A percentile compares a stretch with the other conserved stretches of the same genome.
These are phyloP conservation scores for Taenioides sp. DNA, from an alignment of 2,797 vertebrate genomes.

Conservation along the genomic window DNA sequence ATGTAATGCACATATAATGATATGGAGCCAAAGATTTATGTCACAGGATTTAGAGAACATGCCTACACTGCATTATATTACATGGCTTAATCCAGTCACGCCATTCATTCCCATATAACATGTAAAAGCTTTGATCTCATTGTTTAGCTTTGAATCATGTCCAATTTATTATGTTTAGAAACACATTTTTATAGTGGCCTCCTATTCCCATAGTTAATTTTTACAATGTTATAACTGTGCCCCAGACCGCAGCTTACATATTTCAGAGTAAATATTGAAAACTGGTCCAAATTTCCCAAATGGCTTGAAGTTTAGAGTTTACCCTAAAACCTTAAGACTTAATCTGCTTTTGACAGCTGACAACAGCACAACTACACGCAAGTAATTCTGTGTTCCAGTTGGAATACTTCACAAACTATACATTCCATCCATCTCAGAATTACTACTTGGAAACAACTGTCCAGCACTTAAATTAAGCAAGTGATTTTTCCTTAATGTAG, in stretches of 20 bases:
- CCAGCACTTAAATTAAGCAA: too few species aligned
- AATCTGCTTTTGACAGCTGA: too few species aligned
- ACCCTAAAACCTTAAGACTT: not conserved
- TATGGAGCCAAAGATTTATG: conserved; percentile 12
- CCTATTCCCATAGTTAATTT: not conserved
- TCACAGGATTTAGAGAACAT: conserved; percentile 13
- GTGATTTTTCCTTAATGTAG: too few species aligned
- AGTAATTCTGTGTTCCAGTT: too few species aligned
- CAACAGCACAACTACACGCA: too few species aligned
- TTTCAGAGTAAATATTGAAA: not conserved
- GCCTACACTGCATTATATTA: conserved; percentile 3
- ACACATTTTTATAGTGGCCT: not conserved
- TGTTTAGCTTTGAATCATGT: not conserved
- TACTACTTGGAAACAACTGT: too few species aligned
- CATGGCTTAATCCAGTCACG: not conserved
- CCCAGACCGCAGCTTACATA: not conserved
- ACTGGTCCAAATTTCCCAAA: not conserved
- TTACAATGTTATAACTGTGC: not conserved
- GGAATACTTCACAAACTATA: too few species aligned
- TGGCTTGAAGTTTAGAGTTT: not conserved
- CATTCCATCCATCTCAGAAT: too few species aligned
- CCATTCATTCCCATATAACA: not conserved
- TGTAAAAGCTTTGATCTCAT: not conserved
- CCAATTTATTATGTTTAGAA: not conserved
- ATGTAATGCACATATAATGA: conserved; percentile 7